Evolutionary conservation across 2,797 vertebrate species (phyloP), one percentile per base, ranked within the genome.

Genomic region (Bradypodion ventrale): DNA sequence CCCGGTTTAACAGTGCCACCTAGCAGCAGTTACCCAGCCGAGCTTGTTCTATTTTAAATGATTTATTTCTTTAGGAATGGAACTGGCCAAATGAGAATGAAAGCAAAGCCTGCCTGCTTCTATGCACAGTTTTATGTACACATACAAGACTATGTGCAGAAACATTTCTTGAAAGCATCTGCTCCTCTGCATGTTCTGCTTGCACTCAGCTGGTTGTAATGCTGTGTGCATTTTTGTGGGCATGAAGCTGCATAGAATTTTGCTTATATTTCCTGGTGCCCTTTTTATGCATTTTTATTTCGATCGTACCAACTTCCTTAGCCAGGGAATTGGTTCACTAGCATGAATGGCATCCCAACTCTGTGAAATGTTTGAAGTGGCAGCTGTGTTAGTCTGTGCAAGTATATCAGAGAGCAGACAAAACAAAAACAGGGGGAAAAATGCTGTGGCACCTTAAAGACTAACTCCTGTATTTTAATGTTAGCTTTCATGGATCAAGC

Each of bases 1-100:
- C 78, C 56, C 7, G n/a, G 63, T 69, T 52, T 9, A 23, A 69
- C 37, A 85, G 78, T 69, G 84, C 84, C 72, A 69, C 56, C 84
- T 81, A 81, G 72, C 63, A 85, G 63, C 73, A 60, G 9, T 42
- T 68, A 1, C 37, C 27, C 37, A 59, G 62, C 70, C 25, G 42
- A 59, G 19, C 44, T 16, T n/a, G 27, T 3, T 12, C 37, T 19
- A 3, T 9, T 52, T 44, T n/a, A 9, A 21, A 10, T 10, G 29
- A 12, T 75, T 63, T 59, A 27, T 29, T 46, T 35, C 7, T 9
- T 4, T 21, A 59, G 5, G 52, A 56, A 8, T 15, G 23, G 13
- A 35, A 42, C n/a, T 35, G 75, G 40, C 4, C 56, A 5, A 27
- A 29, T 59, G 78, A 37, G 56, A 44, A 46, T 63, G 5, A 46